Percentiles rank a stretch among this genome's conserved stretches.
Conservation (phyloP, 1,140 invertebrate genomes). For the Pseudomyrmex cubaensis region DNA sequence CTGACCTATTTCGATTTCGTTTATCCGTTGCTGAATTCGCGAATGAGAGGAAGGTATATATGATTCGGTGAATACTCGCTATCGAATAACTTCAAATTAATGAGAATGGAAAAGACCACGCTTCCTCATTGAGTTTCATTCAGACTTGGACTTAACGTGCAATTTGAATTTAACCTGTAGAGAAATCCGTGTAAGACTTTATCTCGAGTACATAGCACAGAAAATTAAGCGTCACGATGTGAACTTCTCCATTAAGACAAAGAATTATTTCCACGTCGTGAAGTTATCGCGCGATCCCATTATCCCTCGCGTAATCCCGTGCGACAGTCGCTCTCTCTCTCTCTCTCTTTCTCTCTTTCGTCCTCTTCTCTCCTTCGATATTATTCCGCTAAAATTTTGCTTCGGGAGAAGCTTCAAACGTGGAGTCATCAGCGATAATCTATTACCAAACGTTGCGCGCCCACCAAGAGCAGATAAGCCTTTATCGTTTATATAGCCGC, state of each 20-base stretch:
- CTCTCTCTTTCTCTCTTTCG: neutral
- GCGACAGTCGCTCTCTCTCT: neutral
- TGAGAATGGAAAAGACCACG: neutral
- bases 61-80: slow-evolving; percentile 2
- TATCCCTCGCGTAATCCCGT: slow-evolving; percentile 21
- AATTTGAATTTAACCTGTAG: neutral
- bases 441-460: slow-evolving; percentile 30
- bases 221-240: slow-evolving; percentile 10
- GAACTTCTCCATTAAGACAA: slow-evolving; percentile 13
- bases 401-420: neutral
- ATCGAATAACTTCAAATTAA: slow-evolving; percentile 16
- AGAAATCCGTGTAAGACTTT: neutral
- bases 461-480: slow-evolving; percentile 49
- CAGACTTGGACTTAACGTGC: neutral
- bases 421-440: slow-evolving; percentile 31
- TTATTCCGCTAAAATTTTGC: slow-evolving; percentile 43
- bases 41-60: neutral
- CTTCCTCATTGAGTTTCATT: neutral
- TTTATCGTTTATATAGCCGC: slow-evolving; percentile 12
- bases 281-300: neutral
- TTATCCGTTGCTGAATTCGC: neutral
- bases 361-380: neutral
- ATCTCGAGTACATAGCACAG: neutral
- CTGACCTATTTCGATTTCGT: neutral
- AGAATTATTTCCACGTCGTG: slow-evolving; percentile 21